Evolutionary conservation across 2,888 invertebrate genomes (phyloP), one percentile per base, ranked within the genome.

Genomic region (Drosophila paucipuncta): DNA sequence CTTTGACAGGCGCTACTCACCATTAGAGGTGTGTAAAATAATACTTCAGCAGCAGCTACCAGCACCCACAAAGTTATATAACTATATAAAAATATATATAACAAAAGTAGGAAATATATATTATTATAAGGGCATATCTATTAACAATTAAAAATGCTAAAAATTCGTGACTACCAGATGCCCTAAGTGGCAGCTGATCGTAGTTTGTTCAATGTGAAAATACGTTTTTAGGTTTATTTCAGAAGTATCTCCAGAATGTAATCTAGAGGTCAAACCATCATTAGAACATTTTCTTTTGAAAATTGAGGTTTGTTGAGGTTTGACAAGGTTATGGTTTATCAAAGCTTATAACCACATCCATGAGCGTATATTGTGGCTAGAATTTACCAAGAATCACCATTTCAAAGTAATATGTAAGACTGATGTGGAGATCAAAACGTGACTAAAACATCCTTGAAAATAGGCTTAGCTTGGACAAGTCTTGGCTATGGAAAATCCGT

Each of bases 1-100:
- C 25, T 7, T n/a, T 47, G 53, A 37, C 69, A 43, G 28, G 5
- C 25, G 28, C 50, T 30, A 25, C n/a, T 10, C 49, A 30, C 35
- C 49, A 25, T 28, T n/a, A 50, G 30, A 67, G n/a, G 64, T 25
- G 22, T 16, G 71, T 41, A 64, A 73, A n/a, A 31, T 65, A 47
- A 73, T 65, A 57, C 25, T 25, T 4, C 11, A 25, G 7, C 22
- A 25, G 18, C 31, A 49, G 25, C 37, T 28, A 31, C 4, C 33
- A 18, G 33, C 58, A 35, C 37, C 60, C 50, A 13, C 70, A 70
- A 41, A 31, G 33, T 53, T 22, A 16, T 41, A 28, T 7, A 30
- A 57, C 18, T 4, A n/a, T 1, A n/a, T 28, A 57, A 9, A 4
- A 28, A 9, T 16, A 6, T 13, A 41, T 30, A 39, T 57, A 30